These are phyloP conservation scores for Helobdella robusta DNA, from an alignment of 2,888 invertebrate genomes.

Conservation along the genomic window DNA sequence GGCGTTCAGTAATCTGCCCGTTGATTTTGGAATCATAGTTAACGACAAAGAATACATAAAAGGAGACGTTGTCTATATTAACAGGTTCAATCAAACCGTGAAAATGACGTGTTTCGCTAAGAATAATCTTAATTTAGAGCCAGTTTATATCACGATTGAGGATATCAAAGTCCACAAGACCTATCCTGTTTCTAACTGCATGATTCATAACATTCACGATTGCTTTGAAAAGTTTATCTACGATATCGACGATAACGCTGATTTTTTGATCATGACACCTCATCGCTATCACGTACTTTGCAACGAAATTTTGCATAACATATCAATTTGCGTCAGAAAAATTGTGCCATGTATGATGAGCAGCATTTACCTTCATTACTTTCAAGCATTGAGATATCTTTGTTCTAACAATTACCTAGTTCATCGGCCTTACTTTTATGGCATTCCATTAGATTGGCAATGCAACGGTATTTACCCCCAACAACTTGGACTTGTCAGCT, in stretches of 20 bases:
- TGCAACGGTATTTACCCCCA: conserved; percentile 19
- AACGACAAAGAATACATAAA: conserved; percentile 11
- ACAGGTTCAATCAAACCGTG: conserved; percentile 7
- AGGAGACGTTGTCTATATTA: background rate
- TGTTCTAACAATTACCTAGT: conserved; percentile 12
- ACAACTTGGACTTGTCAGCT: conserved; percentile 3
- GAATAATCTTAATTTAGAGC: conserved; percentile 18
- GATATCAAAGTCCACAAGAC: background rate
- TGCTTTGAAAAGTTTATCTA: conserved; percentile 3
- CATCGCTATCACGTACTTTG: conserved; percentile 1
- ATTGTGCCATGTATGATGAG: conserved; percentile 13
- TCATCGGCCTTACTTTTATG: conserved; percentile 3
- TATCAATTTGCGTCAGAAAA: background rate
- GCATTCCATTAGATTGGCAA: conserved; percentile 10
- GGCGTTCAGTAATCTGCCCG: background rate
- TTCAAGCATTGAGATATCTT: conserved; percentile 5
- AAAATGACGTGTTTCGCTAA: conserved; percentile 14
- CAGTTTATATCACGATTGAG: conserved; percentile 1
- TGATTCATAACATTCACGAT: background rate
- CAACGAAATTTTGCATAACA: conserved; percentile 1
- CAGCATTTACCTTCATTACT: background rate
- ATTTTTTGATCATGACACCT: conserved; percentile 8
- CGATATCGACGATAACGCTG: background rate
- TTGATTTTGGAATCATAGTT: conserved; percentile 9
- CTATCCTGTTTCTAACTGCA: background rate